Evolutionary conservation across 53 echinoderm and acorn worm species (phyloP).

Genomic region (Echinarachnius parma): DNA sequence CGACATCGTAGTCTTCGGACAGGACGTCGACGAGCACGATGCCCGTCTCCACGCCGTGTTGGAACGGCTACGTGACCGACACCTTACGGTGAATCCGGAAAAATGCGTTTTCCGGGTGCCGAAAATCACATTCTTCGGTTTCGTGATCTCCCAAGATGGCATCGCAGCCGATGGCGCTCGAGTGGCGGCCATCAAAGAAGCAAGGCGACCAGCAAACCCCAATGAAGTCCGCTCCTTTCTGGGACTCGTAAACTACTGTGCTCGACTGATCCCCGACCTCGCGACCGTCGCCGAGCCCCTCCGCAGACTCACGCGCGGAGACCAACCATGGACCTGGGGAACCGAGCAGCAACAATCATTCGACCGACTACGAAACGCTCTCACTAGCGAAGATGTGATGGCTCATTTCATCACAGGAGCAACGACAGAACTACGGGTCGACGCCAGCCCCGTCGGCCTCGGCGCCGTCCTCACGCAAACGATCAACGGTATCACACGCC

Average conservation of each 20-base stretch:
- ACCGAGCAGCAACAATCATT: too few relatives aligned
- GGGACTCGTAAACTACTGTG: slow-evolving; percentile 7
- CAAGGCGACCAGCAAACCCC: background rate
- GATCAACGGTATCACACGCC: too few relatives aligned
- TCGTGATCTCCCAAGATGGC: background rate
- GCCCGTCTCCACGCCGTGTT: background rate
- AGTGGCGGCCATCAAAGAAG: background rate
- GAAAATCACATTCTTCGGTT: background rate
- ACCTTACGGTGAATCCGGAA: slow-evolving; percentile 8
- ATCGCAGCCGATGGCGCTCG: background rate
- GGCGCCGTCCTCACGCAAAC: too few relatives aligned
- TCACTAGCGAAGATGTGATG: too few relatives aligned
- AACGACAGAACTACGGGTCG: too few relatives aligned
- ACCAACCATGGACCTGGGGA: too few relatives aligned
- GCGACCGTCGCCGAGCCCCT: background rate
- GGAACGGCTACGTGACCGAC: background rate
- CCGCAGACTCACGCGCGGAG: too few relatives aligned
- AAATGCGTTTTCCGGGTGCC: slow-evolving; percentile 5
- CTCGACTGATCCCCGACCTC: background rate
- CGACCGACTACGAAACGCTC: too few relatives aligned
- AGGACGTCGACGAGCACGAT: slow-evolving; percentile 4
- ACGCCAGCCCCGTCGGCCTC: too few relatives aligned
- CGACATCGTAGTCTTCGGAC: slow-evolving; percentile 51
- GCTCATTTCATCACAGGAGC: too few relatives aligned
- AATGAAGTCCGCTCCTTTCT: background rate